A percentile compares a stretch with the other conserved stretches of the same genome.
These are phyloP conservation scores for Megaleporinus macrocephalus DNA, from an alignment of 2,113 vertebrate genomes.

Conservation along the genomic window DNA sequence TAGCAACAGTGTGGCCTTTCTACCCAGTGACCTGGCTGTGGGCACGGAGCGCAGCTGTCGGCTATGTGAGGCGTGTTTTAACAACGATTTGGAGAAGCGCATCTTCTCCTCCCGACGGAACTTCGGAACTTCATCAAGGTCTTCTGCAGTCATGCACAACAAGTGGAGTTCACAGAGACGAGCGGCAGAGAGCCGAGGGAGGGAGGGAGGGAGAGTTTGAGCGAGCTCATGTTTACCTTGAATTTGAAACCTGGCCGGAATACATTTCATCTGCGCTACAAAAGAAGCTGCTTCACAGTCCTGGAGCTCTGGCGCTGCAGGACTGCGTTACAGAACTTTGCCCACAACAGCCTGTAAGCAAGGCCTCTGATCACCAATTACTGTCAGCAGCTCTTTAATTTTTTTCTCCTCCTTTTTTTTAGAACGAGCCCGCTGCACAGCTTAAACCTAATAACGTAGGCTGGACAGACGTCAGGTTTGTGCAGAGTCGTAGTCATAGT, in stretches of 20 bases:
- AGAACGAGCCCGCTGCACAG: not conserved
- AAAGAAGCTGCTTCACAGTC: not conserved
- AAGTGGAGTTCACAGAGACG: not conserved
- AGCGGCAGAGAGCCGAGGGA: not conserved
- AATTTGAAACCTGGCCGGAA: slow-evolving; percentile 35
- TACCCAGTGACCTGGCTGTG: slow-evolving; percentile 4
- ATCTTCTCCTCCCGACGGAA: too few relatives aligned
- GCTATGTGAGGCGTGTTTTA: not conserved
- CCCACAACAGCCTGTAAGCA: not conserved
- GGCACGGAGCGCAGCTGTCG: not conserved
- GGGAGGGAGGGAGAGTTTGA: not conserved
- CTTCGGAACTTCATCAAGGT: not conserved
- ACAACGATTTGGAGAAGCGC: not conserved
- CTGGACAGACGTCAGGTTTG: not conserved
- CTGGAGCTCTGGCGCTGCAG: not conserved
- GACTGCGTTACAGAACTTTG: not conserved
- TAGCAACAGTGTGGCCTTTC: not conserved
- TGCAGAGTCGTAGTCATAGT: not conserved
- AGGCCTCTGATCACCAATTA: not conserved
- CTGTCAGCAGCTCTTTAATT: not conserved
- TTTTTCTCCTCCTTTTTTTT: not conserved
- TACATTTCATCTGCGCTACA: slow-evolving; percentile 10
- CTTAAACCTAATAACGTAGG: not conserved
- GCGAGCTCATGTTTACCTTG: slow-evolving; percentile 21
- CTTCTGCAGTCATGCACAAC: not conserved